These are phyloP conservation scores for Phalangium opilio DNA, from an alignment of 2,888 invertebrate genomes.

Conservation along the genomic window DNA sequence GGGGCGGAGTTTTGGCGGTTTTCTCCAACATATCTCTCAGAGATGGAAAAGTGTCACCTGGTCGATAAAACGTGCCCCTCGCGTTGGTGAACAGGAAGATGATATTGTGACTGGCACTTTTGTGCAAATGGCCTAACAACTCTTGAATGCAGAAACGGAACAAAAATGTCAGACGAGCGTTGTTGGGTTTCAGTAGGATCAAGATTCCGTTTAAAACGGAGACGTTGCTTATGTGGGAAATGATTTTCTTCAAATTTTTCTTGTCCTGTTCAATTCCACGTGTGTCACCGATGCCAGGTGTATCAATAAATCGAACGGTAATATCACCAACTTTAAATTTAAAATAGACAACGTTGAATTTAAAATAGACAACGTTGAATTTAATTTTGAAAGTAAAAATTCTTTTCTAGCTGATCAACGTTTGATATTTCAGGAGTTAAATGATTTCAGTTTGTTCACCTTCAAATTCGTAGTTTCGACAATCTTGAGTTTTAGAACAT, in stretches of 20 bases:
- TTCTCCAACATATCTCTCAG: constrained; percentile 3
- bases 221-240: constrained; percentile 1
- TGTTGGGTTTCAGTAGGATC: too few species aligned
- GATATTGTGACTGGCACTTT: constrained; percentile 20
- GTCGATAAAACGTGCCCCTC: constrained; percentile 9
- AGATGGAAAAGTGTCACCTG: constrained; percentile 9
- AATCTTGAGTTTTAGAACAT: too few species aligned
- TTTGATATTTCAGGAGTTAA: too few species aligned
- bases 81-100: constrained; percentile 23
- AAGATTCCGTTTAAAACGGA: not conserved
- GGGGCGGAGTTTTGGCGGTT: too few species aligned
- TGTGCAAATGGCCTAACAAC: constrained; percentile 20
- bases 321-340: not conserved
- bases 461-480: too few species aligned
- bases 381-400: too few species aligned
- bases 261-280: constrained; percentile 20
- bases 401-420: too few species aligned
- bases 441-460: too few species aligned
- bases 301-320: constrained; percentile 21
- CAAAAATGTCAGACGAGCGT: constrained; percentile 5
- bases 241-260: constrained; percentile 15
- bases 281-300: constrained; percentile 23
- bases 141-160: constrained; percentile 22
- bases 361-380: too few species aligned
- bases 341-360: too few species aligned